These are phyloP conservation scores for Buteo buteo DNA, from an alignment of 2,113 vertebrate species.

Conservation along the genomic window DNA sequence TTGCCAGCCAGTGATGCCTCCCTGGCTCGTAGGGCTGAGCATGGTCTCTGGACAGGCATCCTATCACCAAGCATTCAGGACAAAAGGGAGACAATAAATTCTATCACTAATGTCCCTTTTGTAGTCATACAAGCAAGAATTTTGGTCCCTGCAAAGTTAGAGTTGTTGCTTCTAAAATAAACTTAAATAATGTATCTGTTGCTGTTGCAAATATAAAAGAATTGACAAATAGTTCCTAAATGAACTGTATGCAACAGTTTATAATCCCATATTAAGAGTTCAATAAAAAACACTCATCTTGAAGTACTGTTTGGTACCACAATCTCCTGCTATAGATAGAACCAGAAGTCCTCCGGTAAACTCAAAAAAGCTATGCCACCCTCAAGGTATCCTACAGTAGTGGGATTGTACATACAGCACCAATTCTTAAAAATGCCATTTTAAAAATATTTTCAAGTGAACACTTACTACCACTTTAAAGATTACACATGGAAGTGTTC, in stretches of 20 bases:
- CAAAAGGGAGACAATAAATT: neutral
- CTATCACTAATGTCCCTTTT: neutral
- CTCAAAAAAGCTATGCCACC: neutral
- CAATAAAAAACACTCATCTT: neutral
- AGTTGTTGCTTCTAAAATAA: neutral
- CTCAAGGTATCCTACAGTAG: neutral
- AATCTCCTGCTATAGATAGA: neutral
- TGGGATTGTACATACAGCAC: neutral
- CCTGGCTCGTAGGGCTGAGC: neutral
- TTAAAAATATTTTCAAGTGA: neutral
- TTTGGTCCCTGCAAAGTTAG: neutral
- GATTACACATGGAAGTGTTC: neutral
- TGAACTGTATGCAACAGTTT: neutral
- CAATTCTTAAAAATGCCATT: neutral
- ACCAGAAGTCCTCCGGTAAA: neutral
- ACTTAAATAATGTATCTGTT: neutral
- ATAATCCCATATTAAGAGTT: neutral
- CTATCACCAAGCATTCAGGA: rapidly evolving
- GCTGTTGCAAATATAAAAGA: neutral
- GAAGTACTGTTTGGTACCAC: neutral
- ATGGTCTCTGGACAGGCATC: too few relatives aligned
- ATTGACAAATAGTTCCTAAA: neutral
- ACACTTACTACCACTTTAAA: slow-evolving; percentile 35
- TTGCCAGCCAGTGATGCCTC: neutral
- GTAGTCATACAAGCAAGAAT: neutral